Evolutionary conservation across 2,888 invertebrate species (phyloP).

Genomic region (Julus scanicus): DNA sequence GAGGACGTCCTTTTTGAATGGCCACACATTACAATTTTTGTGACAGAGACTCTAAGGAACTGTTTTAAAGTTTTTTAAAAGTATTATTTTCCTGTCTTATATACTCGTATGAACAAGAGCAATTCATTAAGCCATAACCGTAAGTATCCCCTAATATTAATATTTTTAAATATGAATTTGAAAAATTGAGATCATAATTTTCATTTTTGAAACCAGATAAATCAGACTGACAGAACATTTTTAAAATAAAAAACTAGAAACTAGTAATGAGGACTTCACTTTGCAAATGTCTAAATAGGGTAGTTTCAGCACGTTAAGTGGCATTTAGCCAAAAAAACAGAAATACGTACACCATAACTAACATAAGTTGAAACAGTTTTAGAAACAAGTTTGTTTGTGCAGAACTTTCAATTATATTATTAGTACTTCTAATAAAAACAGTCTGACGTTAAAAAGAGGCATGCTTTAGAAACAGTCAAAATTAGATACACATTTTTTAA

Average conservation of each 20-base stretch:
- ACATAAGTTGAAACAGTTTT: conserved; percentile 18
- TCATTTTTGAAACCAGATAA: background rate
- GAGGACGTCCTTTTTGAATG: too few relatives aligned
- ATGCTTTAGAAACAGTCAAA: too few relatives aligned
- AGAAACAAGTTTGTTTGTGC: background rate
- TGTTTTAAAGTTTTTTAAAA: too few relatives aligned
- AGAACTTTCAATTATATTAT: background rate
- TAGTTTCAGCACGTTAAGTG: background rate
- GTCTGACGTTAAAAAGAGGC: background rate
- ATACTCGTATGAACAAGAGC: too few relatives aligned
- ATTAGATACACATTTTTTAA: too few relatives aligned
- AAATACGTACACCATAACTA: background rate
- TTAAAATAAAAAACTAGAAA: background rate
- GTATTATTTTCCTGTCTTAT: too few relatives aligned
- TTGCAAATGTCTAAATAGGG: background rate
- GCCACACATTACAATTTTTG: too few relatives aligned
- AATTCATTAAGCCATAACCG: too few relatives aligned
- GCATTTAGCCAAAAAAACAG: background rate
- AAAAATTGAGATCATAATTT: too few relatives aligned
- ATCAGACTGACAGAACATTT: background rate
- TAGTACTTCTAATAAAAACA: background rate
- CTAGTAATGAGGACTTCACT: background rate
- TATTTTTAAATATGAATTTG: too few relatives aligned
- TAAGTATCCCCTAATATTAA: too few relatives aligned
- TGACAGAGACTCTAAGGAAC: too few relatives aligned